Evolutionary conservation across 2,888 invertebrate genomes (phyloP).

Genomic region (Athrips mouffetella): DNA sequence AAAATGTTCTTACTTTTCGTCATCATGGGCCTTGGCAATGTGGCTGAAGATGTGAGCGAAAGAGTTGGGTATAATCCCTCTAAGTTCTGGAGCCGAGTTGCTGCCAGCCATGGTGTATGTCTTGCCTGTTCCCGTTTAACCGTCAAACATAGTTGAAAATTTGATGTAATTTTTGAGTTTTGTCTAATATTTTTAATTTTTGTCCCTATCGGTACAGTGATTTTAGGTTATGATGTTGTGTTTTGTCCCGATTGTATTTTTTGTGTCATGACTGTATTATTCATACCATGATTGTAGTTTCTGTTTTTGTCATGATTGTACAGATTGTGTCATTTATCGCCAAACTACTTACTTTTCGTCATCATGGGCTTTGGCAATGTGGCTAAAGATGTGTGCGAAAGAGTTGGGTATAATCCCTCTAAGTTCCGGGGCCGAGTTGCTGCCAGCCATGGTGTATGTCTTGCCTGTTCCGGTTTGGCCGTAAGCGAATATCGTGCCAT

Average conservation of each 20-base stretch:
- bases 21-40: conserved; percentile 95
- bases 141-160: no score
- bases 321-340: no score
- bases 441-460: conserved; percentile 99
- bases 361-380: conserved; percentile 95
- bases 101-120: conserved; percentile 99
- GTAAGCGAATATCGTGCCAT: conserved; percentile 94
- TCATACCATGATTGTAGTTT: no score
- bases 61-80: conserved; percentile 98
- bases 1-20: conserved; percentile 88
- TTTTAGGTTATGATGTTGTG: no score
- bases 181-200: no score
- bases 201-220: no score
- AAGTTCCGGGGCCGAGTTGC: conserved; percentile 90
- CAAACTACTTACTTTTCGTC: conserved; percentile 89
- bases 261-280: no score
- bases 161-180: no score
- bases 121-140: conserved; percentile 98
- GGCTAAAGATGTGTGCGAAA: conserved; percentile 98
- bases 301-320: no score
- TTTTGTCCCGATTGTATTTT: no score
- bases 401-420: conserved; percentile 99
- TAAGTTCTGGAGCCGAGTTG: conserved; percentile 89
- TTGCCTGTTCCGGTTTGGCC: conserved; percentile 98
- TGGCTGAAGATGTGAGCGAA: conserved; percentile 99